Base-by-base conservation (phyloP, 2,888 invertebrate genomes). In the Ormyrus rosae region DNA sequence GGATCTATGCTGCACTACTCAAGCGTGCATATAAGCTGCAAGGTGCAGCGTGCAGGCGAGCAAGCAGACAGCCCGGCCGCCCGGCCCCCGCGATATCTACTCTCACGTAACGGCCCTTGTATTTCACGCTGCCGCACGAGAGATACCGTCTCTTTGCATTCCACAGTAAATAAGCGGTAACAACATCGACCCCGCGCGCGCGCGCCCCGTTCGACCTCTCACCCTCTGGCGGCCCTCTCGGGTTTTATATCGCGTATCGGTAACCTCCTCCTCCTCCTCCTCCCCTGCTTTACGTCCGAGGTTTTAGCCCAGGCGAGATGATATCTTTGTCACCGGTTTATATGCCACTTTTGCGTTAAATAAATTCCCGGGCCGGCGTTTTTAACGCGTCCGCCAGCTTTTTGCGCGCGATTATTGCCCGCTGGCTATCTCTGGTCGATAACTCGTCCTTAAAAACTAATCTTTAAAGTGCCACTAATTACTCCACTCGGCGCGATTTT, bases 141-240 rank as follows among this genome's bases (percentile, higher is more conserved):
- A 78, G 78, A 81, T 81, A 81, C 70, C 71, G 81, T 79, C 83
- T 83, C 84, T 85, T 85, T 83, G 84, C 83, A 85, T 86, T 86
- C 86, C 83, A 84, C 84, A 80, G 85, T 85, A 88, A 88, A 88
- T 87, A 88, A 87, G 86, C 84, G 85, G 84, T 85, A 87, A 87
- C 86, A 84, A 86, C 86, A 84, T 82, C 80, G 70, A 55, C 72
- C 60, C 10, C 68, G 13, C 51, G 67, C 8, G 56, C 56, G 13
- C 55, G 6, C 74, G 7, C 53, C 48, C 68, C 6, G 45, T 11
- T 58, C 60, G 11, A 51, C 58, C 69, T 76, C 63, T 46, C 67
- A 67, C 69, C 63, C 72, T 72, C 61, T 45, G 48, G 46, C 13
- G 11, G n/a, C n/a, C 56, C 46, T 10, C 46, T 13, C 50, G n/a